These are phyloP conservation scores for Brachypteracias leptosomus DNA, from an alignment of 2,113 vertebrate species.

Conservation along the genomic window DNA sequence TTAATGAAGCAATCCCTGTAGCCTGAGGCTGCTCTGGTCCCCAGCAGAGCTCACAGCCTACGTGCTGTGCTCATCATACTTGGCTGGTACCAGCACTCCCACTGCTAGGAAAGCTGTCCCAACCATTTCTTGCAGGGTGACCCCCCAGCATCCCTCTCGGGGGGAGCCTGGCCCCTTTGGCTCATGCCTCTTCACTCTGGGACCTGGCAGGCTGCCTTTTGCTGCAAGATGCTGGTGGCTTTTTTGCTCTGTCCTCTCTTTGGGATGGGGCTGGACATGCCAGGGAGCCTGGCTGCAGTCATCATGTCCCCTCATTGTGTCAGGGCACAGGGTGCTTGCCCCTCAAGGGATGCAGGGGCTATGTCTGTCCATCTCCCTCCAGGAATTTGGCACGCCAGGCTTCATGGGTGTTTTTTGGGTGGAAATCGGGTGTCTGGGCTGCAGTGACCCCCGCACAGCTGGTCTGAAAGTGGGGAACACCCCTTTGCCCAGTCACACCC, in stretches of 20 bases:
- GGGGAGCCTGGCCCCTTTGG: fast-evolving
- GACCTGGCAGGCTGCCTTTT: neutral
- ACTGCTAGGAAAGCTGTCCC: neutral
- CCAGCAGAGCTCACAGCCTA: neutral
- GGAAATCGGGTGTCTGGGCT: neutral
- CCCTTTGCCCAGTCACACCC: neutral
- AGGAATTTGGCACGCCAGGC: neutral
- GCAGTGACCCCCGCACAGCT: neutral
- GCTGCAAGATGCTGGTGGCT: neutral
- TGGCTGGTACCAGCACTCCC: neutral
- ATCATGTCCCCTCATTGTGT: fast-evolving
- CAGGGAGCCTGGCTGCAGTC: fast-evolving
- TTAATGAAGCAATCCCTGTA: fast-evolving
- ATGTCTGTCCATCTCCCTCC: neutral
- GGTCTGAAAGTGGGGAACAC: neutral
- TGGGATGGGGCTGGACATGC: neutral
- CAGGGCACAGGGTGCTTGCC: neutral
- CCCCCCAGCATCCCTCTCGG: fast-evolving
- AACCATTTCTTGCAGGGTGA: neutral
- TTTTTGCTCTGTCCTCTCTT: neutral
- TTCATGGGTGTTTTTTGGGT: neutral
- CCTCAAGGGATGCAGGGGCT: neutral
- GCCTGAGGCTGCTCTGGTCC: neutral
- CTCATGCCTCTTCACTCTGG: fast-evolving
- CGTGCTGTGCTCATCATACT: neutral